Conservation (phyloP, 1,140 invertebrate species). For the Nomia melanderi region DNA sequence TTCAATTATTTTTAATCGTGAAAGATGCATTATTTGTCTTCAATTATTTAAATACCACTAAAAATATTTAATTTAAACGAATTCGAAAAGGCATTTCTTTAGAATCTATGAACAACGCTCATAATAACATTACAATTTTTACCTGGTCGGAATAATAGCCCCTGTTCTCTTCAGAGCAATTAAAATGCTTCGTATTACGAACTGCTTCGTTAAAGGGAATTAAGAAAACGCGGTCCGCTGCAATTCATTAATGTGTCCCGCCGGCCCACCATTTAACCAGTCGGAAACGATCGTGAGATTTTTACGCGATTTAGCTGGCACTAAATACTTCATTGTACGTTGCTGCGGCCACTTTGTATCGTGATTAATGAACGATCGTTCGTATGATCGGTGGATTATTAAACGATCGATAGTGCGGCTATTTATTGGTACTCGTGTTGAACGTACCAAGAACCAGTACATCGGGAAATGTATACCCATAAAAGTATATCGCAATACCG, state of each 20-base stretch:
- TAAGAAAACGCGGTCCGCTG: neutral
- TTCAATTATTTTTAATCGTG: no score
- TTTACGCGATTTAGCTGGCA: neutral
- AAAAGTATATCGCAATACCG: constrained; percentile 36
- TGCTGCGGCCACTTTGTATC: neutral
- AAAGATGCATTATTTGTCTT: no score
- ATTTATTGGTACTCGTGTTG: neutral
- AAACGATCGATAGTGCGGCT: neutral
- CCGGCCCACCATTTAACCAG: neutral
- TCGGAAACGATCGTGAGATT: neutral
- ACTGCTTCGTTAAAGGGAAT: neutral
- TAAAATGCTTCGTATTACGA: no score
- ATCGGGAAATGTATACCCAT: neutral
- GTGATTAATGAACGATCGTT: neutral
- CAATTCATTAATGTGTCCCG: neutral
- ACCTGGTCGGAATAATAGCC: neutral
- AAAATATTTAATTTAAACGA: no score
- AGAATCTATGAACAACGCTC: neutral
- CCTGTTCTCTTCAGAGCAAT: no score
- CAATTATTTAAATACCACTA: no score
- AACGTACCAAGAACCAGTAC: neutral
- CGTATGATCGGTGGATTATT: neutral
- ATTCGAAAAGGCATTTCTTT: no score
- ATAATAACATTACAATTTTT: neutral
- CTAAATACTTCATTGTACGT: neutral